phyloP scores from a whole-genome alignment of 2,113 vertebrate species.

The Thalassoma bifasciatum region DNA sequence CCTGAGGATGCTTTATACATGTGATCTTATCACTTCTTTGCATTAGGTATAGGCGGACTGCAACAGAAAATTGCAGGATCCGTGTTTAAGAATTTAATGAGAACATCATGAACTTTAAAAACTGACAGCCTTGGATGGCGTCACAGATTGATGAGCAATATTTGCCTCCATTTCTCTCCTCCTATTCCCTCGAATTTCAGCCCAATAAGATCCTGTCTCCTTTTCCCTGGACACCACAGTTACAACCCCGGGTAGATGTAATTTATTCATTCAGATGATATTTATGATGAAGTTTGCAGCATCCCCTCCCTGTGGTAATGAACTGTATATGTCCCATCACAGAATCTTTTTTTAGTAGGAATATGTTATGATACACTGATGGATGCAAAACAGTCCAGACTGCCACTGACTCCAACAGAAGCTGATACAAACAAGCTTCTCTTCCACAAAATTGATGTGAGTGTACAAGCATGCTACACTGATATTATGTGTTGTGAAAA shows the following conservation, averaged over 20 bases:
- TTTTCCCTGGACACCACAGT: constrained; percentile 33
- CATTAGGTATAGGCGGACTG: constrained; percentile 1
- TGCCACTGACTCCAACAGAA: constrained; percentile 38
- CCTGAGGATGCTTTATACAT: no score
- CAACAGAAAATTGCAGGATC: neutral
- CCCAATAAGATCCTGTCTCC: constrained; percentile 13
- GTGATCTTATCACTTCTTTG: neutral
- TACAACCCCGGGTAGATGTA: constrained; percentile 23
- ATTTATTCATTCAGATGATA: constrained; percentile 54
- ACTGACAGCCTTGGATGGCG: neutral
- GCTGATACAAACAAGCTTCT: constrained; percentile 51
- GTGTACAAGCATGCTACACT: constrained; percentile 33
- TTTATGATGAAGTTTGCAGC: constrained; percentile 23
- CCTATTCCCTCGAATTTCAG: constrained; percentile 41
- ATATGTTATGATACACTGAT: constrained; percentile 11
- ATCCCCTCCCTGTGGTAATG: constrained; percentile 13
- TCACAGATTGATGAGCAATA: neutral
- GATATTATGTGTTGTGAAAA: constrained; percentile 60
- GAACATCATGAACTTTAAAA: neutral
- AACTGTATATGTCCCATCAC: constrained; percentile 15
- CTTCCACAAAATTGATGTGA: constrained; percentile 34
- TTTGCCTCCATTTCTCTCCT: neutral
- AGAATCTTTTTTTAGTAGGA: constrained; percentile 17
- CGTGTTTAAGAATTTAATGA: neutral
- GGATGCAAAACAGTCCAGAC: constrained; percentile 27